phyloP scores from a whole-genome alignment of 1,140 invertebrate genomes.

The Pseudobourletiella spinata region DNA sequence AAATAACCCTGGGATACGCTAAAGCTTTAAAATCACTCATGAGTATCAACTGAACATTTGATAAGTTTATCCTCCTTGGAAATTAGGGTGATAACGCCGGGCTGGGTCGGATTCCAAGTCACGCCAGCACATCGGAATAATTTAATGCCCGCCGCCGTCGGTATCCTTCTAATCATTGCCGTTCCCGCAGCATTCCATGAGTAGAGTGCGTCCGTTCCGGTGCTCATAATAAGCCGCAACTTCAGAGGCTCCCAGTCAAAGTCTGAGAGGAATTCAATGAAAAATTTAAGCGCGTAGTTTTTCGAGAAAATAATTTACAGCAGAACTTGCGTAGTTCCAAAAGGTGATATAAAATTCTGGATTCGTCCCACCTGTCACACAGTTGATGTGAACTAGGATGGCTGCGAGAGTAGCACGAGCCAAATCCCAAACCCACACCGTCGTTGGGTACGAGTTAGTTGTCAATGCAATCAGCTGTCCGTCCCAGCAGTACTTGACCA shows the following conservation, averaged over 20 bases:
- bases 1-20: too few species aligned
- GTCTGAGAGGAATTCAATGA: not conserved
- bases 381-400: not conserved
- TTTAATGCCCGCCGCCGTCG: not conserved
- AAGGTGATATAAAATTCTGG: too few species aligned
- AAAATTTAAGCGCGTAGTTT: not conserved
- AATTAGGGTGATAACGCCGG: not conserved
- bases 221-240: not conserved
- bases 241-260: not conserved
- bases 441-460: not conserved
- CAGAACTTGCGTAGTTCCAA: too few species aligned
- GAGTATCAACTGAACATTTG: too few species aligned
- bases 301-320: too few species aligned
- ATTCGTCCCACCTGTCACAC: not conserved
- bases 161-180: not conserved
- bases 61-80: slow-evolving; percentile 1
- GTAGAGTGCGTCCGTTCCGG: not conserved
- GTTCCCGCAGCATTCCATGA: not conserved
- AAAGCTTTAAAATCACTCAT: too few species aligned
- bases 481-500: not conserved
- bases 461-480: not conserved
- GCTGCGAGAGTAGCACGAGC: not conserved
- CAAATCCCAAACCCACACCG: not conserved
- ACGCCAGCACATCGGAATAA: not conserved
- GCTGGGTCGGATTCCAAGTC: not conserved